phyloP scores from a whole-genome alignment of 2,797 vertebrate species.

The Muraenolepis orangiensis region DNA sequence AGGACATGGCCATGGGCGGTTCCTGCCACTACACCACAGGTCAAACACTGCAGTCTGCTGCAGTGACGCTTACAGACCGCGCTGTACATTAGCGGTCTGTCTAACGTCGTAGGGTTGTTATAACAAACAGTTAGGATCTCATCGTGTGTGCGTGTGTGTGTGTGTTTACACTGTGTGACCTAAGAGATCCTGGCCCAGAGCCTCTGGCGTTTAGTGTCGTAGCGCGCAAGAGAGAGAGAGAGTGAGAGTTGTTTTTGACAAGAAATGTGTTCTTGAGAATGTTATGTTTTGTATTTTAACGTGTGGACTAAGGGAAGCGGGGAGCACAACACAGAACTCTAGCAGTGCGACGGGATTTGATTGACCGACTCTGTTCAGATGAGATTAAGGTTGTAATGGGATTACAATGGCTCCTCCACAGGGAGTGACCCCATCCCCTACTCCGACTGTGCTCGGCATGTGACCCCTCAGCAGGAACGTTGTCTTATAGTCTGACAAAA shows the following conservation, averaged over 20 bases:
- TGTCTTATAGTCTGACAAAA: neutral
- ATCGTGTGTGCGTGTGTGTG: constrained; percentile 18
- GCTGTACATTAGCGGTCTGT: constrained; percentile 37
- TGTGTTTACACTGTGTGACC: constrained; percentile 51
- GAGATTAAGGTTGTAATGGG: constrained; percentile 1
- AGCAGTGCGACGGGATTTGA: constrained; percentile 5
- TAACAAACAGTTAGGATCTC: constrained; percentile 26
- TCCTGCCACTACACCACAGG: neutral
- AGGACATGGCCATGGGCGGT: neutral
- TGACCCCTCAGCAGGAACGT: neutral
- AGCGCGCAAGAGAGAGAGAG: too few species aligned
- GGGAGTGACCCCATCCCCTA: constrained; percentile 3
- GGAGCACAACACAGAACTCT: constrained; percentile 58
- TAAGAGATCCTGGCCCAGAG: constrained; percentile 29
- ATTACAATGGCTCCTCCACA: neutral
- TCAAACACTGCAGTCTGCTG: neutral
- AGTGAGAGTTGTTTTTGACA: constrained; percentile 33
- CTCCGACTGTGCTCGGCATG: constrained; percentile 10
- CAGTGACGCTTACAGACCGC: neutral
- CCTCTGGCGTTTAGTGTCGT: constrained; percentile 12
- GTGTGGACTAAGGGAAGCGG: constrained; percentile 28
- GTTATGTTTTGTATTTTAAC: constrained; percentile 71
- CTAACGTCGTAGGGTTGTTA: constrained; percentile 41
- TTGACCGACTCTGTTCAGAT: constrained; percentile 8
- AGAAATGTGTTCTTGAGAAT: constrained; percentile 64